Evolutionary conservation across 2,797 vertebrate species (phyloP).

Genomic region (Darevskia nairensis): DNA sequence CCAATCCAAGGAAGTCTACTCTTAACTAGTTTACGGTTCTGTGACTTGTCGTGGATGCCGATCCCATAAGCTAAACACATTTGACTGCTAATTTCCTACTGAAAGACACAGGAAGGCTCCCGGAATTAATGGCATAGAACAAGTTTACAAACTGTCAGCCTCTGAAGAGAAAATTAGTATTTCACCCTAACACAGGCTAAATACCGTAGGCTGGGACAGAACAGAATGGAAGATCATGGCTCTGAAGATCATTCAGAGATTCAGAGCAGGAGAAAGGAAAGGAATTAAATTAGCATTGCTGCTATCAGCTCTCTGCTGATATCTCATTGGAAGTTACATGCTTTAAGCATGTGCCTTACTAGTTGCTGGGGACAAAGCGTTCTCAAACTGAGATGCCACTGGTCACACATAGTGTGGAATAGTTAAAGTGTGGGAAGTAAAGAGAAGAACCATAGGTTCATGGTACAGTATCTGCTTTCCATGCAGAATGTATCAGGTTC

Average conservation of each 20-base stretch:
- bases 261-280: background rate
- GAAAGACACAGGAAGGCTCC: conserved; percentile 61
- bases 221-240: background rate
- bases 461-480: too few species aligned
- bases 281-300: background rate
- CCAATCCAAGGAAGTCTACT: conserved; percentile 57
- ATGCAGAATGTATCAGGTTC: too few species aligned
- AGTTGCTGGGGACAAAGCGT: too few species aligned
- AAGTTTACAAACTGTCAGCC: conserved; percentile 73
- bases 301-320: conserved; percentile 33
- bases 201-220: conserved; percentile 42
- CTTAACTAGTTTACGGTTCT: conserved; percentile 52
- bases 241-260: background rate
- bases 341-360: conserved; percentile 11
- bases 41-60: conserved; percentile 27
- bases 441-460: too few species aligned
- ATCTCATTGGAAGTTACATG: too few species aligned
- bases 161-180: conserved; percentile 73
- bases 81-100: conserved; percentile 70
- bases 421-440: too few species aligned
- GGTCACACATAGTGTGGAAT: too few species aligned
- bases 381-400: too few species aligned
- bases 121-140: conserved; percentile 69
- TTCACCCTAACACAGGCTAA: conserved; percentile 49
- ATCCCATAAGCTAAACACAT: conserved; percentile 63